A percentile compares a stretch with the other conserved stretches of the same genome.
phyloP scores from a whole-genome alignment of 2,888 invertebrate genomes.

The Leptopterna dolabrata region DNA sequence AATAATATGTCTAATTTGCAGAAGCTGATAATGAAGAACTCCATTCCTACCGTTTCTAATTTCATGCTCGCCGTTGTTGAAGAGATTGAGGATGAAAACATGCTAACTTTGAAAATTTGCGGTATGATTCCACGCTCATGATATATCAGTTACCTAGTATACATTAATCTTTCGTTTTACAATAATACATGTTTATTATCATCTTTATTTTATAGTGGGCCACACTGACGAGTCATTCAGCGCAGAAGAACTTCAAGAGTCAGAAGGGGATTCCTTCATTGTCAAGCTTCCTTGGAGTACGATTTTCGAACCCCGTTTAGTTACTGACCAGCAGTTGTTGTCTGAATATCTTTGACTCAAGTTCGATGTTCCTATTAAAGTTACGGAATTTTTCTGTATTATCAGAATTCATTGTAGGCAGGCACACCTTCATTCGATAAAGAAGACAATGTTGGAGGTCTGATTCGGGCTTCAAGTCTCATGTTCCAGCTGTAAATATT shows the following conservation, averaged over 20 bases:
- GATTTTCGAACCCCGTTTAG: conserved; percentile 13
- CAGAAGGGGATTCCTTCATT: neutral
- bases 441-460: too few species aligned
- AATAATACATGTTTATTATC: too few species aligned
- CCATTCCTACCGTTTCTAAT: neutral
- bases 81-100: neutral
- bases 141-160: neutral
- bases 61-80: conserved; percentile 12
- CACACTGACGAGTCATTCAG: neutral
- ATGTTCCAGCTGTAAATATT: too few species aligned
- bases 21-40: neutral
- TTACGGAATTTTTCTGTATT: neutral
- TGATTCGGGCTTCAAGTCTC: too few species aligned
- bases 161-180: too few species aligned
- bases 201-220: conserved; percentile 5
- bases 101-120: conserved; percentile 7
- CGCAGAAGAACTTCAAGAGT: conserved; percentile 7
- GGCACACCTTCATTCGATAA: too few species aligned
- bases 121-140: conserved; percentile 1
- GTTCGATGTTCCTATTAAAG: neutral
- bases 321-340: neutral
- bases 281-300: conserved; percentile 1
- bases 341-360: neutral
- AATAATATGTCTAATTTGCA: neutral
- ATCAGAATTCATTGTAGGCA: neutral